These are phyloP conservation scores for Chaitophorus viminalis DNA, from an alignment of 2,888 invertebrate species.

Conservation along the genomic window DNA sequence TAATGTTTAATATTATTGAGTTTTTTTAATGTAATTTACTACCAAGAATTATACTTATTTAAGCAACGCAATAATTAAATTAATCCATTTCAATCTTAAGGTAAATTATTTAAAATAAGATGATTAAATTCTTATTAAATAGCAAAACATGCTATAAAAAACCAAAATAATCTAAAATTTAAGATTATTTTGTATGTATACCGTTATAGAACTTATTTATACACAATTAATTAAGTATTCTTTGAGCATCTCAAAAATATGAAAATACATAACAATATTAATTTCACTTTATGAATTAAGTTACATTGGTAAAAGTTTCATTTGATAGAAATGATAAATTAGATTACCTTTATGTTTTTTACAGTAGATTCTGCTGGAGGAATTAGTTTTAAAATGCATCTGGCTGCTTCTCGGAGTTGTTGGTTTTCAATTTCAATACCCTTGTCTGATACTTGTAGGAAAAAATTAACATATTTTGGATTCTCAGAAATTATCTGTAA, in stretches of 20 bases:
- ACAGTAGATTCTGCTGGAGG: conserved; percentile 79
- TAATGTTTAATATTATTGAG: no score
- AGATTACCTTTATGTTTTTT: conserved; percentile 70
- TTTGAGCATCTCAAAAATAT: no score
- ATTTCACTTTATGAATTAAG: background rate
- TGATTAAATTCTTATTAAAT: no score
- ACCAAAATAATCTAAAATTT: background rate
- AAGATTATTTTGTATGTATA: no score
- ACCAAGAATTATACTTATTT: no score
- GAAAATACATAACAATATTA: conserved; percentile 63
- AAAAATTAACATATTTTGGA: conserved; percentile 80
- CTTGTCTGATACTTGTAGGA: conserved; percentile 86
- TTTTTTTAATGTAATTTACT: no score
- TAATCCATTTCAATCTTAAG: no score
- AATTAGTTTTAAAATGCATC: conserved; percentile 81
- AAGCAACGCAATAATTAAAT: no score
- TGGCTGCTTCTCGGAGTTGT: conserved; percentile 84
- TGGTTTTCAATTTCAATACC: conserved; percentile 85
- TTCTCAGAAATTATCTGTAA: conserved; percentile 83
- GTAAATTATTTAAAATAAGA: no score
- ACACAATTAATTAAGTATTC: no score
- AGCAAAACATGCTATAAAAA: background rate
- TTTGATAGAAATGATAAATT: conserved; percentile 61
- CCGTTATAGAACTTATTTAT: background rate
- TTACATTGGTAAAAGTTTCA: background rate